Conservation (phyloP, 2,113 vertebrate genomes). For the Corapipo altera region DNA sequence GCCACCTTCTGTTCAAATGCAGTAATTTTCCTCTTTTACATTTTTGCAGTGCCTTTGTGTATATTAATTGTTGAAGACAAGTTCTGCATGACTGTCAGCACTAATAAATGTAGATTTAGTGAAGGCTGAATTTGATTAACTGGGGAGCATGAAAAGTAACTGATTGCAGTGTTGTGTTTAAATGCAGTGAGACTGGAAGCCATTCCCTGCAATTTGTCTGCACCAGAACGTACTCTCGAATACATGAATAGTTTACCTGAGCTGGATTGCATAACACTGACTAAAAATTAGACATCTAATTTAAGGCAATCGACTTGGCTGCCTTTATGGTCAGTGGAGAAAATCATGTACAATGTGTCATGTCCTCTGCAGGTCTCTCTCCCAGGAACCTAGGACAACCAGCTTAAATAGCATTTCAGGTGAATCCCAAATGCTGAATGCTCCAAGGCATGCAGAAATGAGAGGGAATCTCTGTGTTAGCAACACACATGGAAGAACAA, state of each 20-base stretch:
- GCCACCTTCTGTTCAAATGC: neutral
- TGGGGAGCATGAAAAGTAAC: slow-evolving; percentile 26
- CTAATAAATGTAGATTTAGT: slow-evolving; percentile 7
- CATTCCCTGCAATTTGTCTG: slow-evolving; percentile 21
- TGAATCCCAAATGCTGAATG: neutral
- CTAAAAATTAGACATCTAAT: neutral
- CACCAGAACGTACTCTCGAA: neutral
- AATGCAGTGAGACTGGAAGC: slow-evolving; percentile 28
- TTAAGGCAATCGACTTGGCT: neutral
- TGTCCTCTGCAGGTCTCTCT: neutral
- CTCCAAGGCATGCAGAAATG: neutral
- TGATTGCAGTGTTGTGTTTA: slow-evolving; percentile 41
- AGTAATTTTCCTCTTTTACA: neutral
- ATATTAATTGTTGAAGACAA: neutral
- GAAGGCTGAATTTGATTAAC: neutral
- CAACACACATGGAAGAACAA: neutral
- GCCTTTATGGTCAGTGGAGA: neutral
- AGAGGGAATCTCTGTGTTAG: neutral
- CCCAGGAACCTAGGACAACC: neutral
- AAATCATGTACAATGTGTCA: neutral
- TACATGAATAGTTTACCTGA: slow-evolving; percentile 15
- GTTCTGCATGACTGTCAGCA: slow-evolving; percentile 26
- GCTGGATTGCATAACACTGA: neutral
- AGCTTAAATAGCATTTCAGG: neutral
- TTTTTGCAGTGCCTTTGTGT: slow-evolving; percentile 10